Evolutionary conservation across 2,113 vertebrate genomes (phyloP).

Genomic region (Bagarius yarrelli): DNA sequence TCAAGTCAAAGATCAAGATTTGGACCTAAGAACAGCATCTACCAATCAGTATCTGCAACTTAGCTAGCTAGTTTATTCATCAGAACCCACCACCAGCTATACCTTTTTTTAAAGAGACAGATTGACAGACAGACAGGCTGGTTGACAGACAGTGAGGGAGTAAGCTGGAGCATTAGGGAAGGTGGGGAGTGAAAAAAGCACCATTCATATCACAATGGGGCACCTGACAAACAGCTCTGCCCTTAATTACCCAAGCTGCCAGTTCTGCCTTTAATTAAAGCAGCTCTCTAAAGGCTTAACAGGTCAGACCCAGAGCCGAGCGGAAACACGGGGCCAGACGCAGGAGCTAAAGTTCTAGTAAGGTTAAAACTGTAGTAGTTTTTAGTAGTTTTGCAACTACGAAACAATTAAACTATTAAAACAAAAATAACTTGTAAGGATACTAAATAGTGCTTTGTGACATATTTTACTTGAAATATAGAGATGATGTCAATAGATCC

Average conservation of each 20-base stretch:
- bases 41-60: no score
- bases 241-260: conserved; percentile 58
- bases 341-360: no score
- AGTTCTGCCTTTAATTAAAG: conserved; percentile 49
- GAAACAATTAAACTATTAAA: no score
- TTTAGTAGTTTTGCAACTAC: no score
- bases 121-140: conserved; percentile 26
- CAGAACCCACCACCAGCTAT: neutral
- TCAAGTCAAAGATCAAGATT: neutral
- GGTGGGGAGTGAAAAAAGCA: conserved; percentile 48
- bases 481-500: neutral
- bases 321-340: neutral
- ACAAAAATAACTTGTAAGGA: no score
- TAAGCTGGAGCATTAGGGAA: conserved; percentile 41
- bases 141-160: conserved; percentile 36
- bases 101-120: neutral
- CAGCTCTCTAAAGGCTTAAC: conserved; percentile 32
- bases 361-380: no score
- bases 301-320: conserved; percentile 20
- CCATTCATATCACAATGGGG: conserved; percentile 51
- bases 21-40: neutral
- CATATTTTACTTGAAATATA: neutral
- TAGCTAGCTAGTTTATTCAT: no score
- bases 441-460: no score
- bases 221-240: conserved; percentile 51